Base-by-base conservation (phyloP, 1,140 invertebrate genomes). In the Heliconius hermathena region DNA sequence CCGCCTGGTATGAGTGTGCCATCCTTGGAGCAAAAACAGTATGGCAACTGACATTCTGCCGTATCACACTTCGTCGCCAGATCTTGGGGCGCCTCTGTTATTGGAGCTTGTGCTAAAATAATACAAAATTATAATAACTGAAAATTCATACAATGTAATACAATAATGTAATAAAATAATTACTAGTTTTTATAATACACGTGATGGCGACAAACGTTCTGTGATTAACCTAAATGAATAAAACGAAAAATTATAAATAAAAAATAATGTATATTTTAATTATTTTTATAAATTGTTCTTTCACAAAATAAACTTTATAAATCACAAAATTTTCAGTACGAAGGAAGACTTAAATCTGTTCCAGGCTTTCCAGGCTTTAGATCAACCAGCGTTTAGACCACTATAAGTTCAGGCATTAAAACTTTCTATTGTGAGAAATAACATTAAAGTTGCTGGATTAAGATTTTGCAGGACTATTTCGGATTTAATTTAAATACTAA, bases 21-120 rank as follows among this genome's bases (percentile, higher is more conserved):
- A 94, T 99, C 98, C 88, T 97, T 97, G 8, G 98, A 98, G 91
- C 98, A 99, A 93, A 97, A 99, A 90, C 99, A 99, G 86, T 99
- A 98, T 9, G 98, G 98, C 77, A 99, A 95, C 73, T 95, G 90
- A 88, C 99, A 99, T 66, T 96, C 95, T 1, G 96, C 93, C 1
- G 96, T 95, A 83, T 98, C 96, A 89, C 98, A 99, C 89, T 96
- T 97, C 57, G 95, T 95, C 3, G 98, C 98, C 79, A 97, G 95
- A 89, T 98, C 97, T 46, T 96, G 94, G 5, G 97, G 97, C 8
- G 97, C 95, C 91, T 98, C 97, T 1, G 97, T 98, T 54, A 96
- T 95, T 3, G 98, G 97, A 16, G 97, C 96, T 78, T 96, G 96
- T 18, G 97, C 97, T 98, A 66, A 29, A 60, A 66, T 66, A 22